Percentiles rank a stretch among this genome's conserved stretches.
Evolutionary conservation across 2,888 invertebrate genomes (phyloP).

Genomic region (Dysmachus trigonus): DNA sequence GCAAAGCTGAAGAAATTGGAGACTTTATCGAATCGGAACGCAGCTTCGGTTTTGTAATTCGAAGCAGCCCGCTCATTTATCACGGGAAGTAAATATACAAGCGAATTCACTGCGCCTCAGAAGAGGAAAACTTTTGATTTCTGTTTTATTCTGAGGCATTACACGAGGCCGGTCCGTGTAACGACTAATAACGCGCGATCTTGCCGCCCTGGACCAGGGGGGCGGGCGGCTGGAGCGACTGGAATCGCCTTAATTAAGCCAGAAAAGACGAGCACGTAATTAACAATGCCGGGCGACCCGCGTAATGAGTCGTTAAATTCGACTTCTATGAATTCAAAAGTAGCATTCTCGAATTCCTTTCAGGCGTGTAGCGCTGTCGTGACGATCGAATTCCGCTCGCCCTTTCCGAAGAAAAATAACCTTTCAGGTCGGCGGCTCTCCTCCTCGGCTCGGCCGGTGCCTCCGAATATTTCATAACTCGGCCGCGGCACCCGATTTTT

Average conservation of each 20-base stretch:
- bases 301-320: constrained; percentile 27
- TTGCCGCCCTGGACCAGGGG: not conserved
- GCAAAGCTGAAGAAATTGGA: constrained; percentile 9
- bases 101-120: not conserved
- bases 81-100: not conserved
- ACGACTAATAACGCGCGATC: not conserved
- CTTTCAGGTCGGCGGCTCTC: not conserved
- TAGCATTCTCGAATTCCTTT: constrained; percentile 23
- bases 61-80: not conserved
- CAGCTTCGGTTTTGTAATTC: not conserved
- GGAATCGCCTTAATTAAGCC: not conserved
- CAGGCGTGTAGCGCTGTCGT: constrained; percentile 21
- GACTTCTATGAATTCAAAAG: constrained; percentile 25
- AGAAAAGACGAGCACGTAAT: not conserved
- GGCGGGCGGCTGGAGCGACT: not conserved
- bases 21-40: not conserved
- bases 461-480: constrained; percentile 2
- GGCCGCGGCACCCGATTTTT: not conserved
- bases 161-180: not conserved
- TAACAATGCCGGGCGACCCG: not conserved
- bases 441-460: not conserved
- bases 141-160: not conserved
- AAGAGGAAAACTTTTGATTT: not conserved
- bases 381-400: constrained; percentile 47
- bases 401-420: constrained; percentile 19